These are phyloP conservation scores for Scaptodrosophila latifasciaeformis DNA, from an alignment of 2,888 invertebrate species.

Conservation along the genomic window DNA sequence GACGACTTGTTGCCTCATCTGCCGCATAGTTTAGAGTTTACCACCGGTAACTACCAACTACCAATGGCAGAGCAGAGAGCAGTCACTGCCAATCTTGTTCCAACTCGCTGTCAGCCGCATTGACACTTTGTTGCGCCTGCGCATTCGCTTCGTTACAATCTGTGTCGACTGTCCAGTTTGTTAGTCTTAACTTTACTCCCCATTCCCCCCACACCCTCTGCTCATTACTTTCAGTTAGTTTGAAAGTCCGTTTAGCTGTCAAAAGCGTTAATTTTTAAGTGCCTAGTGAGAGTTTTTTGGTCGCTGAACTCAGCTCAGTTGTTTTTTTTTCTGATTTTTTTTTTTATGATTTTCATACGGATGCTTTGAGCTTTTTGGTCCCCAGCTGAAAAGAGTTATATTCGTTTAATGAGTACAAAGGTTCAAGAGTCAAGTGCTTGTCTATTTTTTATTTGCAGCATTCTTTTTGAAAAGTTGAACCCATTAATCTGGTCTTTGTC, in stretches of 20 bases:
- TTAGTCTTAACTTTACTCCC: not conserved
- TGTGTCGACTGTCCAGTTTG: constrained; percentile 14
- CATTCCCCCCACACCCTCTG: not conserved
- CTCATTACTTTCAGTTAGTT: constrained; percentile 43
- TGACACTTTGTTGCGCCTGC: constrained; percentile 65
- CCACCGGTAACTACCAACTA: too few species aligned
- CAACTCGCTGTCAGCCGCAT: constrained; percentile 46
- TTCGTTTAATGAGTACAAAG: constrained; percentile 56
- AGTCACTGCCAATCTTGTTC: constrained; percentile 22
- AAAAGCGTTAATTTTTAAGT: constrained; percentile 70
- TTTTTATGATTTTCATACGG: constrained; percentile 27
- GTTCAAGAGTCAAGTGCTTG: constrained; percentile 60
- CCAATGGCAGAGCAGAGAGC: too few species aligned
- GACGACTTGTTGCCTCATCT: constrained; percentile 4
- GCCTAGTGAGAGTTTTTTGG: constrained; percentile 61
- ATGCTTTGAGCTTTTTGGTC: constrained; percentile 19
- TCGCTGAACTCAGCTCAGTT: constrained; percentile 26
- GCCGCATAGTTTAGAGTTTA: too few species aligned
- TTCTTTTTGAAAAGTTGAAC: constrained; percentile 48
- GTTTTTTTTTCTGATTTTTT: not conserved
- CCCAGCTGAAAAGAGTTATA: not conserved
- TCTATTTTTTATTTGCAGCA: constrained; percentile 63
- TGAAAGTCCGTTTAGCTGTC: constrained; percentile 69
- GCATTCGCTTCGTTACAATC: constrained; percentile 37
- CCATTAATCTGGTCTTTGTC: constrained; percentile 53